Base-by-base conservation (phyloP, 1,140 invertebrate species). In the Aphelinus certus region DNA sequence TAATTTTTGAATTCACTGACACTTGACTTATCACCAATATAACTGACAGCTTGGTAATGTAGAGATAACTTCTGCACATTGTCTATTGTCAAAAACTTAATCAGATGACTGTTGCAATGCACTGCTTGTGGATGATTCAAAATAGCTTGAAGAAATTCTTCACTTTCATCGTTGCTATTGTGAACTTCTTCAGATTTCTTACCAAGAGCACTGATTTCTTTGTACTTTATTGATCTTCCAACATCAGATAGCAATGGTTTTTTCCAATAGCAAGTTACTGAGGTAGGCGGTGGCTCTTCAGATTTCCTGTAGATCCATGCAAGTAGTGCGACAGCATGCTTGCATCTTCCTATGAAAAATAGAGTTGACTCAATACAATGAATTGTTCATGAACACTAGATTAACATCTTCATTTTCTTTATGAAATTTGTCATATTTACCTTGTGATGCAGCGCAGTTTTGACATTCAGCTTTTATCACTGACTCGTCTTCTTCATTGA, bases 281-380 rank as follows among this genome's bases (percentile, higher is more conserved):
- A 75, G 61, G 84, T 85, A n/a, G 77, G 76, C 48, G 84, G 69
- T 46, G 82, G 82, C 66, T 86, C 81, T 70, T 85, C 85, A 58
- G 65, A 80, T 51, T 83, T 65, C 62, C 83, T 64, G 79, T 87
- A 82, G n/a, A 80, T 47, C 84, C 84, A 86, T 81, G 85, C 85
- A 2, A 88, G 71, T 76, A 86, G 82, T 43, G 82, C 84, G 1
- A 72, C 68, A 5, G 78, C 79, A 80, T 85, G 84, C 77, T 85
- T 86, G 66, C 84, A 86, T 45, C 80, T 81, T 7, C 82, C 73
- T 26, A 4, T 61, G 5, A 61, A n/a, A 26, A 1, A 61, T 3
- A 45, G 6, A n/a, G 2, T 61, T 42, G 43, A 61, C 5, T 1
- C 26, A 26, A 26, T 26, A 55, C 5, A 26, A 26, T 61, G n/a